Evolutionary conservation across 2,113 vertebrate genomes (phyloP).

Genomic region (Agapornis roseicollis): DNA sequence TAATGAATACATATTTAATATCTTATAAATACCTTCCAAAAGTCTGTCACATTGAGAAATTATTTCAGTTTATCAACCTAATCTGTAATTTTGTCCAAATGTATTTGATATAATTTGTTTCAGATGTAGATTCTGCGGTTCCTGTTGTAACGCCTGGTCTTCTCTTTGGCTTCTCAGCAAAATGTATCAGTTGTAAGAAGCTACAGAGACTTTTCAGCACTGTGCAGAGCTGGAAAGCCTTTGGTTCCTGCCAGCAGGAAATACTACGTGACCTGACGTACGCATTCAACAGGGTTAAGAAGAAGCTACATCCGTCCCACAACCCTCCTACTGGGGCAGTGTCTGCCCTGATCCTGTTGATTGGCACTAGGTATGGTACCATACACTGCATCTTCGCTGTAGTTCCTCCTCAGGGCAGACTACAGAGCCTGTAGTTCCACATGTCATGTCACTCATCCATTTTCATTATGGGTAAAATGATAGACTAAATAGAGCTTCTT

Average conservation of each 20-base stretch:
- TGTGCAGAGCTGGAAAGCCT: neutral
- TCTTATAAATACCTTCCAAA: neutral
- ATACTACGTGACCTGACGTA: neutral
- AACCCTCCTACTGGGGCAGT: neutral
- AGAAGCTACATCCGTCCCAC: neutral
- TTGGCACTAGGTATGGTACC: neutral
- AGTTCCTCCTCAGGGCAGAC: neutral
- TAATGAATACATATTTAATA: neutral
- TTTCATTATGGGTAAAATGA: neutral
- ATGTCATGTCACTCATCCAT: neutral
- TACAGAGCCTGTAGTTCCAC: neutral
- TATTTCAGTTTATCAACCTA: neutral
- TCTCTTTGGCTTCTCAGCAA: neutral
- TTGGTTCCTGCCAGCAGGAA: neutral
- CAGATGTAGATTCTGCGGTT: neutral
- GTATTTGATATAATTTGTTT: neutral
- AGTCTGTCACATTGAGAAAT: neutral
- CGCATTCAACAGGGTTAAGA: neutral
- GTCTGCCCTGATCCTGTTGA: neutral
- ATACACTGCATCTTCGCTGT: rapidly evolving
- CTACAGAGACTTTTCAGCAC: neutral
- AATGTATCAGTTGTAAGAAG: neutral
- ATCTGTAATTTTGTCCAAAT: neutral
- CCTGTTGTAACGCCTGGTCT: neutral
- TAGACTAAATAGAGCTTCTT: neutral